These are phyloP conservation scores for Rhamphomyia laevipes DNA, from an alignment of 2,888 invertebrate species.

Conservation along the genomic window DNA sequence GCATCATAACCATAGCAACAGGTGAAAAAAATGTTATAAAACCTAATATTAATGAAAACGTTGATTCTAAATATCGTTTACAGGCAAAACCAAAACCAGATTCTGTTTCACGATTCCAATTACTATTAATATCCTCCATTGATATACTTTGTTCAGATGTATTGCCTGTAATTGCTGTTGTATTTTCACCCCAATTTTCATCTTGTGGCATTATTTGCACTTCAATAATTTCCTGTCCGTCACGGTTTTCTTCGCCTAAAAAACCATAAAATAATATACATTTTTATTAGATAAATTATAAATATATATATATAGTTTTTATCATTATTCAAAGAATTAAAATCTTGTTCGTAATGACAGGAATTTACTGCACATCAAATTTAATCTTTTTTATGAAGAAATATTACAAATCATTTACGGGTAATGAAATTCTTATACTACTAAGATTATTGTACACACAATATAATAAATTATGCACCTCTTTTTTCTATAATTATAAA, in stretches of 20 bases:
- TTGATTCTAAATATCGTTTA: conserved; percentile 72
- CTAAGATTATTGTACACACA: too few relatives aligned
- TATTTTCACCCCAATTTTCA: conserved; percentile 98
- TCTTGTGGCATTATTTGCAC: conserved; percentile 93
- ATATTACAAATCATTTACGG: too few relatives aligned
- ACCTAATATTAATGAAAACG: conserved; percentile 66
- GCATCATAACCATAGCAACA: conserved; percentile 86
- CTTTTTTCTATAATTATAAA: too few relatives aligned
- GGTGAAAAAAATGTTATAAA: conserved; percentile 83
- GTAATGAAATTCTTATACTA: too few relatives aligned
- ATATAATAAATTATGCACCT: too few relatives aligned
- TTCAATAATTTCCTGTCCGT: conserved; percentile 87
- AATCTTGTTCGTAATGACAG: too few relatives aligned
- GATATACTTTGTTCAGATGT: conserved; percentile 93
- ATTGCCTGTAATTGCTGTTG: conserved; percentile 92
- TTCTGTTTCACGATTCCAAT: conserved; percentile 70
- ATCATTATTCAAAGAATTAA: too few relatives aligned
- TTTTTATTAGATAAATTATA: background rate
- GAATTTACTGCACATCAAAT: too few relatives aligned
- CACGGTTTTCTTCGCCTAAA: conserved; percentile 53
- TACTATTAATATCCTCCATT: conserved; percentile 79
- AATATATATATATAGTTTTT: background rate
- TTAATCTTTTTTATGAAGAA: too few relatives aligned
- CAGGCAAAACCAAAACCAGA: conserved; percentile 61
- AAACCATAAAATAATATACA: conserved; percentile 19